These are phyloP conservation scores for Colistium nudipinnis DNA, from an alignment of 2,113 vertebrate species.

Conservation along the genomic window DNA sequence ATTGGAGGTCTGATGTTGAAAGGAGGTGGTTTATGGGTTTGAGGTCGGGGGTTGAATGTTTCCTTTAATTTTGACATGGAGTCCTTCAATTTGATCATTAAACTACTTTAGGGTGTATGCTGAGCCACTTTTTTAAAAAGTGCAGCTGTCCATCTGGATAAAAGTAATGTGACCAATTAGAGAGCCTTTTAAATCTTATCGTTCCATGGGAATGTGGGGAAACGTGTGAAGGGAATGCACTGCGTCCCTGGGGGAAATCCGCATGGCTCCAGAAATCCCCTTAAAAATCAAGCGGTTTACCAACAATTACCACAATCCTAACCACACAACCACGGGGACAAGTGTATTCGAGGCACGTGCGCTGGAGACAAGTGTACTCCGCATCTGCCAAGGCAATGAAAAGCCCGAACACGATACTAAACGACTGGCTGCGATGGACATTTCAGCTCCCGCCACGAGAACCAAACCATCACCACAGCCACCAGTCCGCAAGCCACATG, in stretches of 20 bases:
- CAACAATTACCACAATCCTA: background rate
- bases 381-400: conserved; percentile 43
- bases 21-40: conserved; percentile 19
- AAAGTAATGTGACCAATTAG: background rate
- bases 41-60: conserved; percentile 7
- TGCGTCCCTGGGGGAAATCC: background rate
- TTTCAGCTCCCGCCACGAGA: conserved; percentile 42
- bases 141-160: background rate
- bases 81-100: conserved; percentile 24
- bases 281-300: background rate
- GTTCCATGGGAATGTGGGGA: background rate
- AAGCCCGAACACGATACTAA: conserved; percentile 37
- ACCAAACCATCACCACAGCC: conserved; percentile 69
- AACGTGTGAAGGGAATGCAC: background rate
- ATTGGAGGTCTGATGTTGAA: conserved; percentile 49
- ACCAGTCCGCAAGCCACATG: conserved; percentile 74
- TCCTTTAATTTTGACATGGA: conserved; percentile 38
- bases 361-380: conserved; percentile 51
- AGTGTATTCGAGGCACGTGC: conserved; percentile 46
- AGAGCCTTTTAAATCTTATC: background rate
- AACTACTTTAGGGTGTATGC: background rate
- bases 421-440: conserved; percentile 43
- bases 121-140: background rate
- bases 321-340: conserved; percentile 7
- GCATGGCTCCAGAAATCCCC: background rate